These are phyloP conservation scores for Pristis pectinata DNA, from an alignment of 2,797 vertebrate species.

Conservation along the genomic window DNA sequence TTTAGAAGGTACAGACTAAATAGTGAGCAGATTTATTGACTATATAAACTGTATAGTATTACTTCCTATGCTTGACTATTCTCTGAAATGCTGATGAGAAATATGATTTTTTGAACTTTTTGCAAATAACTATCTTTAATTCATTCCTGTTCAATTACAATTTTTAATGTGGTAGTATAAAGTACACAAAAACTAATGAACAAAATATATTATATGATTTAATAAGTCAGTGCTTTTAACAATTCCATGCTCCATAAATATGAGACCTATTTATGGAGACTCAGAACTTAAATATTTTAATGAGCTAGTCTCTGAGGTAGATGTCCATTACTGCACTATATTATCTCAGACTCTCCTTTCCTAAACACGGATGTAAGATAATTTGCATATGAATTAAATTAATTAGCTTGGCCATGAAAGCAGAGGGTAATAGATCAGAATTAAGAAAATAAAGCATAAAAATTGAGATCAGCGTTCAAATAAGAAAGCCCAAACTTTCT, in stretches of 20 bases:
- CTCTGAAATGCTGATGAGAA: not conserved
- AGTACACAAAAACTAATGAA: not conserved
- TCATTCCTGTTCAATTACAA: not conserved
- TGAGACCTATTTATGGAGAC: not conserved
- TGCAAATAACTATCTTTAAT: not conserved
- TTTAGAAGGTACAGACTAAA: not conserved
- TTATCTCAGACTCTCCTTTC: not conserved
- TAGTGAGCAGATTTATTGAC: not conserved
- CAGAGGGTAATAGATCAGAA: not conserved
- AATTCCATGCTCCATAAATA: not conserved
- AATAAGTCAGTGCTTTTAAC: not conserved
- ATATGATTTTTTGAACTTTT: not conserved
- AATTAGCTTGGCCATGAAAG: not conserved
- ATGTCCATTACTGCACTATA: not conserved
- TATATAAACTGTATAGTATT: not conserved
- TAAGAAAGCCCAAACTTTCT: not conserved
- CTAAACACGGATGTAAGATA: not conserved
- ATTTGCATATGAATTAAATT: not conserved
- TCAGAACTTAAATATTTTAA: not conserved
- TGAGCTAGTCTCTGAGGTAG: not conserved
- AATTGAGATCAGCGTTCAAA: not conserved
- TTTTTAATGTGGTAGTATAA: not conserved
- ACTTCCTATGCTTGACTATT: not conserved
- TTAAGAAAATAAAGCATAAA: not conserved
- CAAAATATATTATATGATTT: not conserved